Evolutionary conservation across 2,888 invertebrate species (phyloP).

Genomic region (Cloeon dipterum): DNA sequence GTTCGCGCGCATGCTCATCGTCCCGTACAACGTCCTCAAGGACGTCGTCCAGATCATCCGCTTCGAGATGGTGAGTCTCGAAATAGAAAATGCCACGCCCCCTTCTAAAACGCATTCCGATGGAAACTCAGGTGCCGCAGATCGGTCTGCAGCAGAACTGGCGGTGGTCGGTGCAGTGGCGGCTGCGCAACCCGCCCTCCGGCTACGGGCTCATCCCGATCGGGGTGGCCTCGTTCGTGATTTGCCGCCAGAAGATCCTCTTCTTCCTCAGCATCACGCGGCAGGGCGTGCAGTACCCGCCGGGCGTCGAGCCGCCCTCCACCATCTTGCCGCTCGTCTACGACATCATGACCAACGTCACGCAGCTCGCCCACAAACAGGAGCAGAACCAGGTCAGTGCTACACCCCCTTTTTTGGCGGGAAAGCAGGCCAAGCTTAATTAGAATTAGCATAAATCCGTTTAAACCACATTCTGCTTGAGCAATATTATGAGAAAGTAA

Average conservation of each 20-base stretch:
- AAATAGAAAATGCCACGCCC: too few relatives aligned
- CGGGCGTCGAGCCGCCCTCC: constrained; percentile 39
- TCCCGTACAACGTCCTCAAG: constrained; percentile 66
- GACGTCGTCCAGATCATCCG: constrained; percentile 81
- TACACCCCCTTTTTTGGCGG: too few relatives aligned
- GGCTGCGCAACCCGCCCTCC: constrained; percentile 76
- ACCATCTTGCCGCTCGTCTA: constrained; percentile 76
- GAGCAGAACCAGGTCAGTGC: too few relatives aligned
- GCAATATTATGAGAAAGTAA: too few relatives aligned
- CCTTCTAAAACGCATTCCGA: too few relatives aligned
- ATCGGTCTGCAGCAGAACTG: constrained; percentile 34
- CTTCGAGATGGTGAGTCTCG: constrained; percentile 27
- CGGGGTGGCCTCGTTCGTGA: constrained; percentile 68
- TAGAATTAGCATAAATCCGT: too few relatives aligned
- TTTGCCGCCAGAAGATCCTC: constrained; percentile 67
- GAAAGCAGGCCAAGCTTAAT: too few relatives aligned
- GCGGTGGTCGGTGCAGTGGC: constrained; percentile 82
- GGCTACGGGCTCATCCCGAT: constrained; percentile 69
- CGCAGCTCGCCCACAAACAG: constrained; percentile 65
- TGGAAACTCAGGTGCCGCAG: constrained; percentile 29
- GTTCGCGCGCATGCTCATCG: constrained; percentile 63
- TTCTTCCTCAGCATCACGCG: constrained; percentile 68
- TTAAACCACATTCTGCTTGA: too few relatives aligned
- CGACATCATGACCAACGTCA: constrained; percentile 65
- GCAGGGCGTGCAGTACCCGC: constrained; percentile 31